Evolutionary conservation across 1,140 invertebrate species (phyloP).

Genomic region (Vanessa tameamea): DNA sequence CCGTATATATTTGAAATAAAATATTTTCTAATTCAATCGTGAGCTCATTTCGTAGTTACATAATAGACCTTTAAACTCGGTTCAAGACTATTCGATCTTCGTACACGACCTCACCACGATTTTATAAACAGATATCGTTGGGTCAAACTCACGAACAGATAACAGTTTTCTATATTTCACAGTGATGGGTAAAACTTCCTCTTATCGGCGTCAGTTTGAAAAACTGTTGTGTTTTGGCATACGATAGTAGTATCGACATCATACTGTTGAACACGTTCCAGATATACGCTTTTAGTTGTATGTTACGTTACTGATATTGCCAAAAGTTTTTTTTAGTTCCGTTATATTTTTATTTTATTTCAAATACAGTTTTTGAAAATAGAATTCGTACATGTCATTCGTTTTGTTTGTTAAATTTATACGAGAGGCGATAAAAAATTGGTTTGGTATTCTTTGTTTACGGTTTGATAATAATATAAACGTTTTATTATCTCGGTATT

Average conservation of each 20-base stretch:
- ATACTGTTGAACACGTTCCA: conserved; percentile 38
- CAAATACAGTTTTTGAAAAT: conserved; percentile 19
- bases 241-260: conserved; percentile 38
- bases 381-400: conserved; percentile 14
- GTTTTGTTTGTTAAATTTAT: conserved; percentile 15
- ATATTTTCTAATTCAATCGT: too few relatives aligned
- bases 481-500: too few relatives aligned
- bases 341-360: conserved; percentile 24
- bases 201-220: conserved; percentile 45
- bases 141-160: conserved; percentile 27
- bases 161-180: conserved; percentile 33
- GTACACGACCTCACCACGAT: neutral
- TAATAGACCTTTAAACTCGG: neutral
- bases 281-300: conserved; percentile 36
- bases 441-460: neutral
- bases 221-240: conserved; percentile 41
- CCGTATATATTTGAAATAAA: too few relatives aligned
- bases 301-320: conserved; percentile 25
- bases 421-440: neutral
- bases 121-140: conserved; percentile 9
- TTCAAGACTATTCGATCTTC: conserved; percentile 4
- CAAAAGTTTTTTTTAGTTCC: conserved; percentile 22
- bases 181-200: conserved; percentile 30
- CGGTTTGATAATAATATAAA: neutral
- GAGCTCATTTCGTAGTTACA: too few relatives aligned